These are phyloP conservation scores for Scalopus aquaticus DNA, from an alignment of 2,113 vertebrate species.

Conservation along the genomic window DNA sequence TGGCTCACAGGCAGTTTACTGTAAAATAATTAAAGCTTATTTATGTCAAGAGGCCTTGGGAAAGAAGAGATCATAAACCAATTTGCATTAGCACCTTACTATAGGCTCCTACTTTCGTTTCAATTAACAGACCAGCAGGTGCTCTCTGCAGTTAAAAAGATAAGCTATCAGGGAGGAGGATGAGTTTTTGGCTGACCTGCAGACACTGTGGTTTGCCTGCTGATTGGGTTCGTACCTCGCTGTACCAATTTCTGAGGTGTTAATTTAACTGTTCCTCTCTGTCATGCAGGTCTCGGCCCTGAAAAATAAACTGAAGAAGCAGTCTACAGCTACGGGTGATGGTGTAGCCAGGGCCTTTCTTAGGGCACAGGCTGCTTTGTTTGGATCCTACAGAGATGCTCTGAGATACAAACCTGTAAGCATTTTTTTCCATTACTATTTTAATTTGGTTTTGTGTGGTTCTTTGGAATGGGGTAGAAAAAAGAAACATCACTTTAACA, in stretches of 20 bases:
- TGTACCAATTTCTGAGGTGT: slow-evolving; percentile 96
- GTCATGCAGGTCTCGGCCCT: slow-evolving; percentile 93
- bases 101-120: slow-evolving; percentile 87
- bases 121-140: slow-evolving; percentile 99
- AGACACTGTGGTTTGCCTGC: slow-evolving; percentile 94
- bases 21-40: slow-evolving; percentile 95
- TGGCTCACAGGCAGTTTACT: slow-evolving; percentile 77
- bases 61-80: slow-evolving; percentile 85
- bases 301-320: slow-evolving; percentile 99
- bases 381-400: slow-evolving; percentile 97
- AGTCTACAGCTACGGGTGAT: slow-evolving; percentile 95
- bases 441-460: background rate
- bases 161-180: slow-evolving; percentile 87
- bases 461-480: background rate
- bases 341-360: slow-evolving; percentile 96
- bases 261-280: slow-evolving; percentile 94
- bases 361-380: slow-evolving; percentile 94
- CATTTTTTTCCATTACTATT: background rate
- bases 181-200: slow-evolving; percentile 91
- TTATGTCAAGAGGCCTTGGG: slow-evolving; percentile 92
- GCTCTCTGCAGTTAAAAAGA: slow-evolving; percentile 90
- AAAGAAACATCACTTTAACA: background rate
- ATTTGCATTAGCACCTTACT: slow-evolving; percentile 87
- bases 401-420: slow-evolving; percentile 98
- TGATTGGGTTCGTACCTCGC: slow-evolving; percentile 90